Evolutionary conservation across 37 sponge, comb jelly and placozoan species (phyloP), one percentile per base, ranked within the genome.

Genomic region (Chondrosia reniformis): DNA sequence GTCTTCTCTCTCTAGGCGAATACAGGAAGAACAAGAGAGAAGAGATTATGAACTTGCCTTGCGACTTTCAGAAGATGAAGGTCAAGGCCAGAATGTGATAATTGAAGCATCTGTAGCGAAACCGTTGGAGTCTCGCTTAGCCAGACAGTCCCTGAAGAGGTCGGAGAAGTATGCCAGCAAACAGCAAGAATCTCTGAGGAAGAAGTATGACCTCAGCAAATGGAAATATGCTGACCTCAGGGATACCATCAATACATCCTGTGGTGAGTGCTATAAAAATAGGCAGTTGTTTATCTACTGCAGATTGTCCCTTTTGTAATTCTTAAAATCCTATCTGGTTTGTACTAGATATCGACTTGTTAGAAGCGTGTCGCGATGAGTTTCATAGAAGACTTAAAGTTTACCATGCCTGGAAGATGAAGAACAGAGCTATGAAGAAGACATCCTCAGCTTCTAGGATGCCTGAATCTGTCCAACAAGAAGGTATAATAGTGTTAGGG

Each of bases 151-250:
- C 2, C 69, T 88, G 43, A 44, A 83, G 38, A 39, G 86, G 43
- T 83, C 80, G 12, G 55, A 61, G 0, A 31, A 74, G 45, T 69
- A 52, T 27, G 57, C 69, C 36, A 82, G 65, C 24, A 38, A 63
- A 63, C 85, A 85, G 58, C 88, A 87, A 69, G 81, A 81, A 33
- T 64, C 55, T 17, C 72, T 63, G 7, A 62, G 72, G 44, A 89
- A 93, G 73, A 88, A 87, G 52, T 41, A 82, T 75, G 86, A 90
- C 67, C 81, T 98, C 44, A 88, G 77, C 58, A 90, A 88, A 28
- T 93, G 91, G 96, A 95, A 90, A 79, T 98, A 84, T 87, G 94
- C 96, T 17, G 89, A 95, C 59, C 92, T 98, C 19, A 59, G 96
- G 46, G 95, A 98, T 76, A 86, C 85, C 77, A 98, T 98, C 85